Evolutionary conservation across 1,140 invertebrate species (phyloP).

Genomic region (Lerema accius): DNA sequence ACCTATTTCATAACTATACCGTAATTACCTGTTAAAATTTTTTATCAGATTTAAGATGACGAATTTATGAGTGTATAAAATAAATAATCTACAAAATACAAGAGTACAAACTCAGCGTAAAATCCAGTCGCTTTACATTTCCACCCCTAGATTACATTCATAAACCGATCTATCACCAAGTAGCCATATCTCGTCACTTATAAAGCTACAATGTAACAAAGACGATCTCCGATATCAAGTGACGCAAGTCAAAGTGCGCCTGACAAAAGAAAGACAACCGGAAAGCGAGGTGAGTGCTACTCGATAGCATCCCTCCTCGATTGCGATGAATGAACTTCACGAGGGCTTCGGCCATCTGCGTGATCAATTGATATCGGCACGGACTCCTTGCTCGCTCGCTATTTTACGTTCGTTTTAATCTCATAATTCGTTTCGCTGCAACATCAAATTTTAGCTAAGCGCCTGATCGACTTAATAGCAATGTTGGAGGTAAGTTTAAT

Average conservation of each 20-base stretch:
- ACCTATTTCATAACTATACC: too few species aligned
- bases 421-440: constrained; percentile 34
- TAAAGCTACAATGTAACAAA: constrained; percentile 73
- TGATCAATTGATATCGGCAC: constrained; percentile 77
- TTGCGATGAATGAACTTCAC: constrained; percentile 61
- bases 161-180: constrained; percentile 31
- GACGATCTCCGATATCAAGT: constrained; percentile 66
- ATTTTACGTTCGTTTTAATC: constrained; percentile 47
- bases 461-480: constrained; percentile 18
- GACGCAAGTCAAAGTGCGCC: constrained; percentile 62
- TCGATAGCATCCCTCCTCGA: constrained; percentile 63
- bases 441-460: constrained; percentile 19
- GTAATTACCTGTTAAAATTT: too few species aligned
- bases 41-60: too few species aligned
- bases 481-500: constrained; percentile 1
- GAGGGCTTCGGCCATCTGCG: constrained; percentile 67
- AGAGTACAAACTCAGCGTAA: too few species aligned
- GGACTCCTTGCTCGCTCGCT: constrained; percentile 48
- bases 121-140: constrained; percentile 28
- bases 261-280: constrained; percentile 78
- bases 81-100: too few species aligned
- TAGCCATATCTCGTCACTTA: constrained; percentile 61
- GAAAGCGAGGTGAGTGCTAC: constrained; percentile 73
- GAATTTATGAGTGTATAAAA: too few species aligned
- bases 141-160: constrained; percentile 29